Evolutionary conservation across 2,797 vertebrate species (phyloP).

Genomic region (Pachyuromys duprasi): DNA sequence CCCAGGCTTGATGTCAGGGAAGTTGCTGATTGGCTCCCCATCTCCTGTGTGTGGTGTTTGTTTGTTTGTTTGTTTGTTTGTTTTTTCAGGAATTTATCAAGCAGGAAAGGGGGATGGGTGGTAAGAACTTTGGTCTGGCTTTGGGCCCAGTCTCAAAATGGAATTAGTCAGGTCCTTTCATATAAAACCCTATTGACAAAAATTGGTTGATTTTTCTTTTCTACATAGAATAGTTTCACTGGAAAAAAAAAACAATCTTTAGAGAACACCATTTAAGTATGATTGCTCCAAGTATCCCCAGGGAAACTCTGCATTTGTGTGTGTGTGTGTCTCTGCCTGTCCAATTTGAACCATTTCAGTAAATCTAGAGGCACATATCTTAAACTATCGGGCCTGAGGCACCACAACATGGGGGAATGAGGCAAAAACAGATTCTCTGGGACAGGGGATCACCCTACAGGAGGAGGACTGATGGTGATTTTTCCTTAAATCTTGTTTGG

Average conservation of each 20-base stretch:
- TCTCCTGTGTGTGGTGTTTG: too few species aligned
- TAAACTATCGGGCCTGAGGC: background rate
- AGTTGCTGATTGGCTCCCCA: too few species aligned
- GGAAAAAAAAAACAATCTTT: background rate
- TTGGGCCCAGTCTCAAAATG: too few species aligned
- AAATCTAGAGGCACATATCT: background rate
- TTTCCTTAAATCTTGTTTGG: background rate
- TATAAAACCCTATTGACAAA: background rate
- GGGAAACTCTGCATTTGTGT: background rate
- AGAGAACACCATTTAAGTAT: slow-evolving; percentile 35
- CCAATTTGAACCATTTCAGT: slow-evolving; percentile 31
- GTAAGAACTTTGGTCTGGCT: too few species aligned
- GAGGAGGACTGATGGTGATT: background rate
- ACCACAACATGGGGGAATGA: background rate
- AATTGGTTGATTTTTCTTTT: background rate
- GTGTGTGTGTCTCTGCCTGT: background rate
- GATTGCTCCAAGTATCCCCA: slow-evolving; percentile 7
- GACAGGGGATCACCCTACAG: fast-evolving
- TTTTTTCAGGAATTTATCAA: too few species aligned
- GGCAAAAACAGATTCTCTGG: background rate
- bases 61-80: too few species aligned
- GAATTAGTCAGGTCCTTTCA: too few species aligned
- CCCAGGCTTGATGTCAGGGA: too few species aligned
- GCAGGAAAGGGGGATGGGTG: too few species aligned
- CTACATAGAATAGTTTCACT: background rate